These are phyloP conservation scores for Eupsilia transversa DNA, from an alignment of 2,888 invertebrate genomes.

Conservation along the genomic window DNA sequence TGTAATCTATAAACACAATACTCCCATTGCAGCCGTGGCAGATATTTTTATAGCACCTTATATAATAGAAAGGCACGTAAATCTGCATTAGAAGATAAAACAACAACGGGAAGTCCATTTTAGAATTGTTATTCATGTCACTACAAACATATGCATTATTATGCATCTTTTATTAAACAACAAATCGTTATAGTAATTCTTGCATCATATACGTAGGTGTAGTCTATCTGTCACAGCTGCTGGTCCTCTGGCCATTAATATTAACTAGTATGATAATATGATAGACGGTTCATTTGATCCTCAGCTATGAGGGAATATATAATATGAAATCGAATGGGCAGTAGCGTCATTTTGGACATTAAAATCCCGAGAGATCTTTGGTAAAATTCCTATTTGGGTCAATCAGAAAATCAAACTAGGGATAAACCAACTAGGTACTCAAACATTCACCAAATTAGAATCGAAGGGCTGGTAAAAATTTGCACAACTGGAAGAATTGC, in stretches of 20 bases:
- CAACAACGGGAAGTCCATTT: conserved; percentile 28
- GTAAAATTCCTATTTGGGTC: neutral
- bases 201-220: conserved; percentile 6
- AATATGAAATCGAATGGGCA: neutral
- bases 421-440: neutral
- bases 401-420: neutral
- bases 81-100: conserved; percentile 17
- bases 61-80: conserved; percentile 13
- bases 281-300: conserved; percentile 1
- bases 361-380: neutral
- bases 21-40: too few relatives aligned
- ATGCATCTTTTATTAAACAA: conserved; percentile 3
- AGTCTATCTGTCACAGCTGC: conserved; percentile 26
- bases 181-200: neutral
- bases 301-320: neutral
- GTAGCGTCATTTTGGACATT: too few relatives aligned
- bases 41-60: too few relatives aligned
- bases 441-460: neutral
- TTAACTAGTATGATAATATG: conserved; percentile 11
- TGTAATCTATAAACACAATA: too few relatives aligned
- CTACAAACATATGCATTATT: neutral
- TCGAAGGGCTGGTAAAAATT: neutral
- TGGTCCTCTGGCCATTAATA: conserved; percentile 3
- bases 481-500: neutral
- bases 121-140: conserved; percentile 30